Evolutionary conservation across 2,888 invertebrate genomes (phyloP).

Genomic region (Chironomus riparius): DNA sequence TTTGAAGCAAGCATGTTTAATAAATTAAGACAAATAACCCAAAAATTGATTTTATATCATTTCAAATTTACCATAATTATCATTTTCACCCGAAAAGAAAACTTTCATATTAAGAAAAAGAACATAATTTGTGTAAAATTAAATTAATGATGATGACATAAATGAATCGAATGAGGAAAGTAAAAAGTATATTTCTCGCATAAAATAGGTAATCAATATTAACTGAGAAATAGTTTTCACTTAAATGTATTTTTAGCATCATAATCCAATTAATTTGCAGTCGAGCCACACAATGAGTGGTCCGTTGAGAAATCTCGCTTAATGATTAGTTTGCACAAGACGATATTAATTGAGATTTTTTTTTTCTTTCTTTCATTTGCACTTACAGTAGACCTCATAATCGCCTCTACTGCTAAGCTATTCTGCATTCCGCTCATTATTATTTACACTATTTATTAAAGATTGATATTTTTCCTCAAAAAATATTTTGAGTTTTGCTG

Average conservation of each 20-base stretch:
- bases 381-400: not conserved
- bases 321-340: conserved; percentile 10
- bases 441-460: not conserved
- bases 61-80: too few species aligned
- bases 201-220: too few species aligned
- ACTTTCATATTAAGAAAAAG: too few species aligned
- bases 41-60: too few species aligned
- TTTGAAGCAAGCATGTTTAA: too few species aligned
- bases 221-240: not conserved
- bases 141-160: too few species aligned
- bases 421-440: not conserved
- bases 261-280: conserved; percentile 11
- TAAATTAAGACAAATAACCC: too few species aligned
- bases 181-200: too few species aligned
- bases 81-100: too few species aligned
- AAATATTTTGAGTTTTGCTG: not conserved
- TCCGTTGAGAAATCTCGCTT: conserved; percentile 1
- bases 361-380: not conserved
- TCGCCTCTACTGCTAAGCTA: not conserved
- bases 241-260: not conserved
- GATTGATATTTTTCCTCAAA: not conserved
- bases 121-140: too few species aligned
- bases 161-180: too few species aligned
- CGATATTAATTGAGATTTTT: conserved; percentile 1
- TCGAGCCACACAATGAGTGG: not conserved